phyloP scores from a whole-genome alignment of 2,113 vertebrate genomes.

The Gasterosteus nipponicus region DNA sequence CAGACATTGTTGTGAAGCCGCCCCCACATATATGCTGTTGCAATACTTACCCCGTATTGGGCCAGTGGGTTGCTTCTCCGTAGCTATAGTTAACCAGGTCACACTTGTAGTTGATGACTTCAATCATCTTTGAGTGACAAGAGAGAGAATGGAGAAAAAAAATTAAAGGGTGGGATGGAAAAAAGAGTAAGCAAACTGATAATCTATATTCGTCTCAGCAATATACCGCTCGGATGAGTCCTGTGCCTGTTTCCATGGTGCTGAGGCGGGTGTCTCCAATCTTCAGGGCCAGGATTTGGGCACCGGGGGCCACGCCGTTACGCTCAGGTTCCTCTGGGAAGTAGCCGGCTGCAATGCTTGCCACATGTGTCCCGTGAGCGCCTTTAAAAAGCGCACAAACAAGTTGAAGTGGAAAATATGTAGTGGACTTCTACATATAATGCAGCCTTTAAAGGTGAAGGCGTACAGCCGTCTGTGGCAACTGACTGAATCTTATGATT shows the following conservation, averaged over 20 bases:
- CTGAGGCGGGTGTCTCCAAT: constrained; percentile 96
- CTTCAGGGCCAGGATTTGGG: constrained; percentile 95
- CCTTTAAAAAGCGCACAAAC: constrained; percentile 75
- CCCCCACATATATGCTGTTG: not conserved
- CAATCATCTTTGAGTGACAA: constrained; percentile 89
- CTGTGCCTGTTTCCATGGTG: constrained; percentile 99
- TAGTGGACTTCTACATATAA: not conserved
- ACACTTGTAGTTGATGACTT: constrained; percentile 98
- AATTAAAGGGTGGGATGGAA: not conserved
- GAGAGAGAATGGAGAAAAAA: not conserved
- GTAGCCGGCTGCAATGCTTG: constrained; percentile 96
- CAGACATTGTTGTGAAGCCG: not conserved
- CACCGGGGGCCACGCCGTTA: constrained; percentile 94
- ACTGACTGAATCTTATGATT: not conserved
- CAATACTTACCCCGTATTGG: constrained; percentile 92
- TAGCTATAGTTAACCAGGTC: constrained; percentile 99
- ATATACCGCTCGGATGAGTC: constrained; percentile 94
- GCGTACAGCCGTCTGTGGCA: not conserved
- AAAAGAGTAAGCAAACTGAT: not conserved
- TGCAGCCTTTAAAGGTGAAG: not conserved
- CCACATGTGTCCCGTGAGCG: constrained; percentile 97
- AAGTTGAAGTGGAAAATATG: constrained; percentile 1
- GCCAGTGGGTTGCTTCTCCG: constrained; percentile 99
- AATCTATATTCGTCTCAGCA: not conserved
- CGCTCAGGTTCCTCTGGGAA: constrained; percentile 96